Conservation (phyloP, 2,888 invertebrate genomes). For the Quadroppia sp. region DNA sequence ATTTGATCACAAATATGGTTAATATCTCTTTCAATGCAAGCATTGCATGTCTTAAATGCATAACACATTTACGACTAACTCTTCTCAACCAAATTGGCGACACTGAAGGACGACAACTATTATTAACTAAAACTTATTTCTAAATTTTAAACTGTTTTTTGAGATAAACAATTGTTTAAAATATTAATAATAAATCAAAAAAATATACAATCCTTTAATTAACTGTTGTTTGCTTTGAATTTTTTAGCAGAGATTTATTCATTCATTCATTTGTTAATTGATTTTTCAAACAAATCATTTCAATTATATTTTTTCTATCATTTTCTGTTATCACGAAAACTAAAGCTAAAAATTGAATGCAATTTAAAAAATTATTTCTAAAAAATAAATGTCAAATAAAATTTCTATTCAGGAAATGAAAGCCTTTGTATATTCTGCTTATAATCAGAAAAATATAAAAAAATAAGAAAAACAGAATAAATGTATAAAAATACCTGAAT, state of each 20-base stretch:
- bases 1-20: not conserved
- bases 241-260: not conserved
- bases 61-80: constrained; percentile 22
- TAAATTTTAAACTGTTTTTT: not conserved
- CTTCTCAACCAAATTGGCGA: constrained; percentile 18
- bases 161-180: not conserved
- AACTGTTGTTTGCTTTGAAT: not conserved
- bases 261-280: constrained; percentile 16
- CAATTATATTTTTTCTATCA: not conserved
- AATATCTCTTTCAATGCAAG: not conserved
- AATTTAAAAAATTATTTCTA: not conserved
- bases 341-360: not conserved
- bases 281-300: constrained; percentile 15
- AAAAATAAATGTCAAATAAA: not conserved
- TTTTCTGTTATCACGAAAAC: not conserved
- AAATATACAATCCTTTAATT: not conserved
- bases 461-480: not conserved
- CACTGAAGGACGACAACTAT: constrained; percentile 14
- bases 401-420: constrained; percentile 8
- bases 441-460: not conserved
- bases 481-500: not conserved
- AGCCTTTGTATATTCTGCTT: not conserved
- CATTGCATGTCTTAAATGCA: constrained; percentile 25
- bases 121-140: not conserved
- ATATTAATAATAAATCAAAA: not conserved